Evolutionary conservation across 2,113 vertebrate genomes (phyloP), one percentile per base, ranked within the genome.

Genomic region (Microcebus murinus): DNA sequence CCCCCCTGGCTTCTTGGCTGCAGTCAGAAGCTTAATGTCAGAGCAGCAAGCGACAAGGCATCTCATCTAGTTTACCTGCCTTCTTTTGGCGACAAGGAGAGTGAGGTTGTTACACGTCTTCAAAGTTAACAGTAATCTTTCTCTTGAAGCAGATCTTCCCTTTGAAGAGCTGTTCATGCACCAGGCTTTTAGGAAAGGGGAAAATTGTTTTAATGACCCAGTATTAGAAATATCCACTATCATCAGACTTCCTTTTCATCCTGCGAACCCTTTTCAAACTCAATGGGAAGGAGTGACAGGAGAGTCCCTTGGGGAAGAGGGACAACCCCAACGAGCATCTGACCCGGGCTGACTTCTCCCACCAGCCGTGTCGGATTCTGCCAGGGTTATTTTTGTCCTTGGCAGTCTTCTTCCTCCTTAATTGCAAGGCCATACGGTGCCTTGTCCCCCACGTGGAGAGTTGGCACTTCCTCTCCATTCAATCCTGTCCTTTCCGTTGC

Each of bases 301-400:
- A 48, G 25, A 74, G 48, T 89, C 91, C 93, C 89, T 55, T 59
- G 63, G 77, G 77, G 27, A 81, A 29, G 17, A 12, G 50, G 68
- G 89, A 70, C 81, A 89, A 36, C 81, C 34, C n/a, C 15, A 27
- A 93, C 92, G 91, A 90, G 50, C 68, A 48, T 76, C 90, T 97
- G 87, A 93, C 83, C 95, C 57, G n/a, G 82, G 81, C 88, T 83
- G 86, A 94, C 95, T 95, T 96, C 74, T 93, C 91, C 68, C 81
- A 81, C 61, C 91, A 96, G 92, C 55, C 27, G 36, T 42, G 29
- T 79, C 36, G 81, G 92, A 65, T 96, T 97, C 97, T 98, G 96
- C 95, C 97, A 98, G 70, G 94, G 95, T 96, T 98, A 94, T 98
- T 94, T 98, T 98, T 93, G 93, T 97, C 97, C 74, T 96, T 98